These are phyloP conservation scores for Brachirus orientalis DNA, from an alignment of 2,113 vertebrate species.

Conservation along the genomic window DNA sequence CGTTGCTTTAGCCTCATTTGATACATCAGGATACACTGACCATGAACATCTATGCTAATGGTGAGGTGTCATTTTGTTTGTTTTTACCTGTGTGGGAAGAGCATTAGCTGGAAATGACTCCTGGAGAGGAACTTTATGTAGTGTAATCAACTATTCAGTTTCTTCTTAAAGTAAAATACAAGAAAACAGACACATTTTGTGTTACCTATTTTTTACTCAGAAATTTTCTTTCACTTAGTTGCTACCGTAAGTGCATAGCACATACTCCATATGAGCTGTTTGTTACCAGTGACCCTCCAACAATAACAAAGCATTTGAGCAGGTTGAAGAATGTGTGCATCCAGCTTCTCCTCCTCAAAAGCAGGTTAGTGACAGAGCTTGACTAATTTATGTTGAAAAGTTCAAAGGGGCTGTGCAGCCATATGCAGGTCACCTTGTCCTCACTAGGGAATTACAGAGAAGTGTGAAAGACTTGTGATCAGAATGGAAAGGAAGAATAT, in stretches of 20 bases:
- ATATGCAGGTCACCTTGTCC: slow-evolving; percentile 50
- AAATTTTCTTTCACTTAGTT: slow-evolving; percentile 58
- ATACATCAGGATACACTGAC: slow-evolving; percentile 51
- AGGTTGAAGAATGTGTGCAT: slow-evolving; percentile 4
- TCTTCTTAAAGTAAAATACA: slow-evolving; percentile 10
- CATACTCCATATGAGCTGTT: slow-evolving; percentile 13
- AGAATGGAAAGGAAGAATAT: background rate
- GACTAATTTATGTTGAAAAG: slow-evolving; percentile 47
- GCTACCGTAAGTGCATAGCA: slow-evolving; percentile 51
- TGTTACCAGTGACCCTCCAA: slow-evolving; percentile 6
- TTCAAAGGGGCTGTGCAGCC: slow-evolving; percentile 45
- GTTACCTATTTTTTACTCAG: slow-evolving; percentile 24
- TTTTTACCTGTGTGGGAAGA: slow-evolving; percentile 36
- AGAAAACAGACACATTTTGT: slow-evolving; percentile 34
- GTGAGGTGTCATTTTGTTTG: slow-evolving; percentile 6
- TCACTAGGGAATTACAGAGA: slow-evolving; percentile 39
- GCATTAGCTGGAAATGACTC: slow-evolving; percentile 27
- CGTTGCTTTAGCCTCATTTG: slow-evolving; percentile 41
- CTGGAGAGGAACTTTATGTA: slow-evolving; percentile 18
- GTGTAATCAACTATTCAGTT: slow-evolving; percentile 20
- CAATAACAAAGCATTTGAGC: background rate
- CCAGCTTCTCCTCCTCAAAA: slow-evolving; percentile 50
- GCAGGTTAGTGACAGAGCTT: slow-evolving; percentile 43
- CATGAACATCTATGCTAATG: slow-evolving; percentile 46
- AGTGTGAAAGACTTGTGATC: slow-evolving; percentile 29